Base-by-base conservation (phyloP, 2,113 vertebrate genomes). In the Elanus axillaris region DNA sequence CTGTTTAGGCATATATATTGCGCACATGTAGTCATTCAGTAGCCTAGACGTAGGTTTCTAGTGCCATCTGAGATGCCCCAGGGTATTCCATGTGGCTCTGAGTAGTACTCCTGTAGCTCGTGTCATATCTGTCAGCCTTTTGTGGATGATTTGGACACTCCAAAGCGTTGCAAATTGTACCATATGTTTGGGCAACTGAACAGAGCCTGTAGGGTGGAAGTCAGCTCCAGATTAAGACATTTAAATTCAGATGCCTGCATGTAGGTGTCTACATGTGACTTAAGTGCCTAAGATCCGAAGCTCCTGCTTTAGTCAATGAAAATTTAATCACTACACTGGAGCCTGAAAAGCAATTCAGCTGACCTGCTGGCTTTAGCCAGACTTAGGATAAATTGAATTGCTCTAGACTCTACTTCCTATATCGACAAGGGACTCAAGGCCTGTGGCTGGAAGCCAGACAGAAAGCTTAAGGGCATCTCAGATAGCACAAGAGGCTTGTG, bases 51-150 rank as follows among this genome's bases (percentile, higher is more conserved):
- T 20, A 21, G 27, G 52, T 63, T 84, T 86, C 74, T 86, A 55
- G 66, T 63, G 71, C 74, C 90, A 94, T 93, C 83, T 95, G 95
- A 93, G 69, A 62, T 69, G 88, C 93, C 90, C 85, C 53, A 80
- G 92, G 94, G 77, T 90, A 91, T 91, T 95, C 87, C 81, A 85
- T 72, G 84, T 68, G 87, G 66, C 90, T 97, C 48, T 85, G 58
- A 93, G 23, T 23, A 64, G 53, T 64, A 25, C 10, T 89, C 36
- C 73, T 87, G 91, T 56, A 94, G 69, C 31, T 91, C 2, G 5
- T 91, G 86, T 87, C 73, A 53, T 90, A 90, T 94, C 87, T 92
- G 84, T 96, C 94, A 96, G 81, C 29, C 62, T 93, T 84, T 74
- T 78, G 71, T 47, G 55, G 48, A 72, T 90, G 69, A 94, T 75